Conservation (phyloP, 2,888 invertebrate species). For the Pediacus dermestoides region DNA sequence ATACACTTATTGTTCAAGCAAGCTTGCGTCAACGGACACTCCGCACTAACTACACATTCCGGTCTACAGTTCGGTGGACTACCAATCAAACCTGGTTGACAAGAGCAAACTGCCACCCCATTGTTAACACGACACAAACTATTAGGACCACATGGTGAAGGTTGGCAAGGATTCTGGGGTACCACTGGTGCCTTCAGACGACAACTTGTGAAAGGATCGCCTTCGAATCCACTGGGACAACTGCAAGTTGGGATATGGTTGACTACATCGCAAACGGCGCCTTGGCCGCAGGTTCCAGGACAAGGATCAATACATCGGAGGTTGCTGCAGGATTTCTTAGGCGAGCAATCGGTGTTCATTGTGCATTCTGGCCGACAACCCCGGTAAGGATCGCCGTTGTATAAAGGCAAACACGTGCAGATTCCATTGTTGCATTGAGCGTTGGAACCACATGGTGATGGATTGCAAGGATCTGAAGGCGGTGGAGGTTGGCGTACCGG, state of each 20-base stretch:
- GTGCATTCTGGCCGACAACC: slow-evolving; percentile 79
- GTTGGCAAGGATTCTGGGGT: slow-evolving; percentile 62
- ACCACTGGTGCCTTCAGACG: slow-evolving; percentile 39
- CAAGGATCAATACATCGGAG: slow-evolving; percentile 79
- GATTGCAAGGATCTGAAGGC: slow-evolving; percentile 64
- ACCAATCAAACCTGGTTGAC: slow-evolving; percentile 67
- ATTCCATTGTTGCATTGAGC: slow-evolving; percentile 68
- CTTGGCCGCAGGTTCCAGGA: slow-evolving; percentile 72
- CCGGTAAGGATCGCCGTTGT: slow-evolving; percentile 69
- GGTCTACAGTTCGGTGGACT: slow-evolving; percentile 74
- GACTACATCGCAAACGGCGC: slow-evolving; percentile 74
- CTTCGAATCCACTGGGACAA: slow-evolving; percentile 67
- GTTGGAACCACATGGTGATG: slow-evolving; percentile 76
- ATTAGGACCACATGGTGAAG: slow-evolving; percentile 69
- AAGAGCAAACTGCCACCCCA: slow-evolving; percentile 62
- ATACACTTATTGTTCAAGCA: slow-evolving; percentile 77
- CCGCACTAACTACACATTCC: slow-evolving; percentile 76
- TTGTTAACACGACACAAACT: slow-evolving; percentile 61
- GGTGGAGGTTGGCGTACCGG: slow-evolving; percentile 28
- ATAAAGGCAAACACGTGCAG: slow-evolving; percentile 69
- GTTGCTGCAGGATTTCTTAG: slow-evolving; percentile 71
- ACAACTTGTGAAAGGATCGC: slow-evolving; percentile 70
- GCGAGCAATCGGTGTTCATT: slow-evolving; percentile 73
- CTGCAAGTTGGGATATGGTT: slow-evolving; percentile 81
- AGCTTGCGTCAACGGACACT: slow-evolving; percentile 72